These are phyloP conservation scores for Eupithecia exiguata DNA, from an alignment of 2,888 invertebrate genomes.

Conservation along the genomic window DNA sequence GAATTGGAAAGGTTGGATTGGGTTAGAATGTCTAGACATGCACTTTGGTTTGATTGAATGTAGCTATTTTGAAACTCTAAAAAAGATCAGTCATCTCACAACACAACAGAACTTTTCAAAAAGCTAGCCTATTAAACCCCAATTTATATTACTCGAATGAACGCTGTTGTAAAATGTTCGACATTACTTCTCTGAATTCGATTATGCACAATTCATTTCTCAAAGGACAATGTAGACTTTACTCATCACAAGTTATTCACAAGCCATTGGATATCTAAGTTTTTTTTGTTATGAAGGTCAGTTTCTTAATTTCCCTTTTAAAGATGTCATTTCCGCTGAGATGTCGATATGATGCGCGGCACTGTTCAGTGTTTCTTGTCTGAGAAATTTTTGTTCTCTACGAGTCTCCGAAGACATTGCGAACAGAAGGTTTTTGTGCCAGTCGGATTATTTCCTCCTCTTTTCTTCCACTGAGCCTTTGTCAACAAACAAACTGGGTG, in stretches of 20 bases:
- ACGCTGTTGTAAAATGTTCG: not conserved
- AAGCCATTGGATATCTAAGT: not conserved
- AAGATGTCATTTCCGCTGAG: conserved; percentile 40
- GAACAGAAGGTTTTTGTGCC: not conserved
- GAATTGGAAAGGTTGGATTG: conserved; percentile 3
- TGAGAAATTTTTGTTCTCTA: not conserved
- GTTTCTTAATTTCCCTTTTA: conserved; percentile 48
- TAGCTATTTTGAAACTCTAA: not conserved
- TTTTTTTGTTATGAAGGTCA: not conserved
- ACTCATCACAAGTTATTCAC: not conserved
- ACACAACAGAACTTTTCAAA: not conserved
- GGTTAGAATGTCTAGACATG: conserved; percentile 2
- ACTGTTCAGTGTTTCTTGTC: not conserved
- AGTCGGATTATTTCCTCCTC: too few relatives aligned
- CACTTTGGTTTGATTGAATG: conserved; percentile 4
- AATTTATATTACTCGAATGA: not conserved
- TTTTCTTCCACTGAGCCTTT: not conserved
- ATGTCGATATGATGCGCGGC: conserved; percentile 14
- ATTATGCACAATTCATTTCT: not conserved
- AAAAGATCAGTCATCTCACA: too few relatives aligned
- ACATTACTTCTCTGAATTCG: not conserved
- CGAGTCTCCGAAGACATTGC: not conserved
- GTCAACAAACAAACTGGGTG: not conserved
- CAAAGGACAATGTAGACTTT: not conserved
- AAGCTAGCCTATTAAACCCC: not conserved